Conservation (phyloP, 2,797 vertebrate genomes). For the Oreonectes daqikongensis region DNA sequence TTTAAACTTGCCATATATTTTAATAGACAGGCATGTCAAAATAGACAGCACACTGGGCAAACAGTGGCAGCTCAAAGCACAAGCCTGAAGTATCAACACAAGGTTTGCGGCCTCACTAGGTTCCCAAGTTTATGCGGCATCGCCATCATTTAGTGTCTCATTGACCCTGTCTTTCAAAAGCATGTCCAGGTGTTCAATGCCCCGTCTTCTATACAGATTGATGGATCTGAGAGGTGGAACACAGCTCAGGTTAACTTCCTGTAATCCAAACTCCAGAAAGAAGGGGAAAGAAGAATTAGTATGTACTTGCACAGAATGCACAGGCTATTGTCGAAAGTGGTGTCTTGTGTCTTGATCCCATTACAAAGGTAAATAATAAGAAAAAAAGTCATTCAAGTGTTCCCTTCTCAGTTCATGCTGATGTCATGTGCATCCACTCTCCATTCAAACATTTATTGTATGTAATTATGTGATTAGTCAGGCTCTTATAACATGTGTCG, state of each 20-base stretch:
- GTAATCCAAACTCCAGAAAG: conserved; percentile 70
- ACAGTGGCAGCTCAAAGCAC: conserved; percentile 37
- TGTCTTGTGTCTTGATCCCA: conserved; percentile 64
- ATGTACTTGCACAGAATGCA: conserved; percentile 69
- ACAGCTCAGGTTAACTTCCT: conserved; percentile 73
- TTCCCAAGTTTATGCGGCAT: conserved; percentile 18
- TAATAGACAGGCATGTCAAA: conserved; percentile 52
- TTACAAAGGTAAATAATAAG: conserved; percentile 67
- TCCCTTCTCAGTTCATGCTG: conserved; percentile 54
- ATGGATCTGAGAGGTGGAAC: conserved; percentile 40
- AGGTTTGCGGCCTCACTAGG: conserved; percentile 1
- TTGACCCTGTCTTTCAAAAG: conserved; percentile 48
- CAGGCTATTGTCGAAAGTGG: conserved; percentile 66
- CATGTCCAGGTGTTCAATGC: conserved; percentile 55
- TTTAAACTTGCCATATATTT: conserved; percentile 38
- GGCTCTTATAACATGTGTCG: conserved; percentile 55
- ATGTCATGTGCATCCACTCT: conserved; percentile 57
- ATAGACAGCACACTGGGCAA: conserved; percentile 33
- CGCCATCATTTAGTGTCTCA: conserved; percentile 33
- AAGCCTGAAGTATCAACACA: conserved; percentile 24
- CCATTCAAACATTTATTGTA: conserved; percentile 59
- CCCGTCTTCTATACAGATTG: conserved; percentile 46
- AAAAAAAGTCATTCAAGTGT: conserved; percentile 64
- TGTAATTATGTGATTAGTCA: conserved; percentile 67
- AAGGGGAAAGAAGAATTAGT: conserved; percentile 65